phyloP scores from a whole-genome alignment of 1,140 invertebrate genomes.

The Drosophila nannoptera region DNA sequence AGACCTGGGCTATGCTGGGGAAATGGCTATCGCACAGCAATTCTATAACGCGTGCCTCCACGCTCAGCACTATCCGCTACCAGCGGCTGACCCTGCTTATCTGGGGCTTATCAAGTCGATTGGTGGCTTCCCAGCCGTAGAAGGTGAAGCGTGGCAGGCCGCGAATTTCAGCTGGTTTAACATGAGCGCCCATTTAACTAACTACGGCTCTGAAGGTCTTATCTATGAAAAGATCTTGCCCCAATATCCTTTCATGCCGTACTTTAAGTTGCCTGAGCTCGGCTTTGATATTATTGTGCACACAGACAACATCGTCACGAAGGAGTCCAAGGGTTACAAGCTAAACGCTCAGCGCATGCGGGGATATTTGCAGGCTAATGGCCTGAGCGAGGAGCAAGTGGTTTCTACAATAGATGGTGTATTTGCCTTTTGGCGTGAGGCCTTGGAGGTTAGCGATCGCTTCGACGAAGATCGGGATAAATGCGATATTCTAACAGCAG shows the following conservation, averaged over 20 bases:
- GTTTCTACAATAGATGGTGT: constrained; percentile 43
- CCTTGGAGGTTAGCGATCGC: constrained; percentile 40
- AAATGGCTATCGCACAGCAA: constrained; percentile 59
- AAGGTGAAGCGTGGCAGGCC: constrained; percentile 55
- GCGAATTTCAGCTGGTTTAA: constrained; percentile 72
- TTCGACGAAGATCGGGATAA: constrained; percentile 44
- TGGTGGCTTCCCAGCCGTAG: constrained; percentile 71
- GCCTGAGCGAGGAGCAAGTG: constrained; percentile 46
- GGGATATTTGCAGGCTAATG: constrained; percentile 47
- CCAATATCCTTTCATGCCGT: constrained; percentile 58
- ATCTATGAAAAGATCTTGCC: constrained; percentile 55
- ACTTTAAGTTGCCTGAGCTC: constrained; percentile 64
- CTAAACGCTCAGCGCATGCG: constrained; percentile 62
- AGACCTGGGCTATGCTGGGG: constrained; percentile 48
- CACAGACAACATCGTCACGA: constrained; percentile 55
- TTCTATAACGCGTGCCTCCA: constrained; percentile 63
- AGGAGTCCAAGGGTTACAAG: constrained; percentile 51
- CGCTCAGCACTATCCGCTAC: constrained; percentile 53
- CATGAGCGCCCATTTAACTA: constrained; percentile 69
- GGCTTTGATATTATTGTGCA: constrained; percentile 70
- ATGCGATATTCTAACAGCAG: constrained; percentile 10
- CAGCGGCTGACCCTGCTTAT: constrained; percentile 64
- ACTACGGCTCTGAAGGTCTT: constrained; percentile 50
- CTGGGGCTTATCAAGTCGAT: constrained; percentile 62
- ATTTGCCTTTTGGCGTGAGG: constrained; percentile 64